phyloP scores from a whole-genome alignment of 2,113 vertebrate species.

The Pollimyrus isidori region DNA sequence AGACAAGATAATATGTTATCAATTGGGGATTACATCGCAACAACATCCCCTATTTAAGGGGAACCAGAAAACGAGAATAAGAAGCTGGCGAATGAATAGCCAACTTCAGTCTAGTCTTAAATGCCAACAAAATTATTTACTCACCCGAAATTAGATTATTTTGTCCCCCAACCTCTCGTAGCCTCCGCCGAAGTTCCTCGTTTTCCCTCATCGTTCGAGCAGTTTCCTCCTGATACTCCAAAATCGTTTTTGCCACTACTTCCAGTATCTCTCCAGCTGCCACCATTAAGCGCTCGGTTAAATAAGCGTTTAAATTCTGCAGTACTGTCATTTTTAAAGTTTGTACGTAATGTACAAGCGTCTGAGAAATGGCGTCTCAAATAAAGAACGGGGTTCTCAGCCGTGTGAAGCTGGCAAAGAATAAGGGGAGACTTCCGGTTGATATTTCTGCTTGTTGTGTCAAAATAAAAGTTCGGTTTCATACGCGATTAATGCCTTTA shows the following conservation, averaged over 20 bases:
- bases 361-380: background rate
- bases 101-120: background rate
- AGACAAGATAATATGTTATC: background rate
- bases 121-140: background rate
- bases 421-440: background rate
- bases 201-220: slow-evolving; percentile 14
- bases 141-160: background rate
- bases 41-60: background rate
- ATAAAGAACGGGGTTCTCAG: background rate
- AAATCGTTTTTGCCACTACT: slow-evolving; percentile 17
- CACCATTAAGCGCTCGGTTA: slow-evolving; percentile 21
- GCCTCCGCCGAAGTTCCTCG: background rate
- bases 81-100: background rate
- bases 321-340: slow-evolving; percentile 20
- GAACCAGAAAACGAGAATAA: background rate
- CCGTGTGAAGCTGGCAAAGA: background rate
- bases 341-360: background rate
- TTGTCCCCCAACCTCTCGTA: background rate
- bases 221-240: slow-evolving; percentile 15
- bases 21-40: background rate
- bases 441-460: background rate
- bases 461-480: background rate
- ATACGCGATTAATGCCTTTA: background rate
- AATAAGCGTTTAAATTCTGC: slow-evolving; percentile 15
- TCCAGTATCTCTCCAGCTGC: slow-evolving; percentile 20